Base-by-base conservation (phyloP, 2,888 invertebrate genomes). In the Bembecia ichneumoniformis region DNA sequence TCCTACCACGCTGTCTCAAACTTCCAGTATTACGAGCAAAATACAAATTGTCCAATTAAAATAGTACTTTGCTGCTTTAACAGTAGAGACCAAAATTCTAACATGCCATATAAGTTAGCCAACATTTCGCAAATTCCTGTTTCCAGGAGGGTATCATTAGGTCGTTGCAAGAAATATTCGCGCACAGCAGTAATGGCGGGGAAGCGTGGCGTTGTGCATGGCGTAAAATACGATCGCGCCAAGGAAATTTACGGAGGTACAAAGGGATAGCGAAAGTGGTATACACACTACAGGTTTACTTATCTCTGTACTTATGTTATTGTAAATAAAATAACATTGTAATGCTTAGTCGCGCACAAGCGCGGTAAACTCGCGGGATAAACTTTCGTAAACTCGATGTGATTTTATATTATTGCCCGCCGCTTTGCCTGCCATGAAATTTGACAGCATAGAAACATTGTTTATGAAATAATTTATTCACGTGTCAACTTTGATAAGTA, bases 161-260 rank as follows among this genome's bases (percentile, higher is more conserved):
- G 49, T 54, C 53, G 46, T 44, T 45, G 49, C 50, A 55, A 62
- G 55, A 58, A 54, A 55, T 52, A 56, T 53, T 53, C 50, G 54
- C 52, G 54, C 50, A 54, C 54, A 49, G 47, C 52, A 45, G 57
- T 62, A 66, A 65, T 64, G 55, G 59, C 55, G 55, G 58, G 43
- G 50, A 53, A 50, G 62, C 50, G 54, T 56, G 52, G 50, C 47
- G 40, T 40, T n/a, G 40, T 7, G 40, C 40, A 40, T n/a, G n/a
- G 50, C 47, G 47, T 58, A 53, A 55, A 58, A 52, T 64, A 59
- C 63, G 51, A 53, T 50, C 47, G 50, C 50, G 55, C 55, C 59
- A 56, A 54, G 64, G 60, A 68, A 65, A 73, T 72, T 68, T 72
- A 74, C 65, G 68, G 62, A 51, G 48, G 47, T 45, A 48, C 51